These are phyloP conservation scores for Megalops cyprinoides DNA, from an alignment of 2,797 vertebrate species.

Conservation along the genomic window DNA sequence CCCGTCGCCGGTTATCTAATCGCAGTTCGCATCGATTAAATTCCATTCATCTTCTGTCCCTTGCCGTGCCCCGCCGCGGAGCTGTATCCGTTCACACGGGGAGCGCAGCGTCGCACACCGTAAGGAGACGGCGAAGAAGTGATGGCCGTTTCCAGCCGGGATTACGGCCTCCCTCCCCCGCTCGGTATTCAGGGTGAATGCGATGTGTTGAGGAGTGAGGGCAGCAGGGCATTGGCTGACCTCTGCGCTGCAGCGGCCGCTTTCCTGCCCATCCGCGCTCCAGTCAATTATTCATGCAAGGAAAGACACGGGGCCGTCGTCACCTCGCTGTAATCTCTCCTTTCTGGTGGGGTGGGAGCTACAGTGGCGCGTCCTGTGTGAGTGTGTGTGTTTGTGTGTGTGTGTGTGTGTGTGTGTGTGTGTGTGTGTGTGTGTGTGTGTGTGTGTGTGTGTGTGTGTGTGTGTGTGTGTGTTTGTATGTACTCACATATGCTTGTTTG, in stretches of 20 bases:
- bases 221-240: background rate
- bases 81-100: no score
- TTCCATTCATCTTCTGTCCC: background rate
- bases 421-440: background rate
- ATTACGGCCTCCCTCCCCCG: background rate
- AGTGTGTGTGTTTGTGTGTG: background rate
- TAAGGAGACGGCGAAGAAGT: background rate
- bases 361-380: no score
- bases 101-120: no score
- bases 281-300: constrained; percentile 35
- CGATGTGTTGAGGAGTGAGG: background rate
- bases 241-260: background rate
- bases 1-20: background rate
- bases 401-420: background rate
- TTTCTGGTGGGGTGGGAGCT: no score
- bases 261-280: constrained; percentile 6
- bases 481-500: no score
- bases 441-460: background rate
- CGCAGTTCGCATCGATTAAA: constrained; percentile 7
- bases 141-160: background rate
- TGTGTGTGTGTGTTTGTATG: background rate
- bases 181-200: background rate
- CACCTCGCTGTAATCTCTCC: constrained; percentile 2
- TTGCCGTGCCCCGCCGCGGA: background rate
- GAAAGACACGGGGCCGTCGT: constrained; percentile 5